phyloP scores from a whole-genome alignment of 2,113 vertebrate genomes.

The Illadopsis cleaveri region DNA sequence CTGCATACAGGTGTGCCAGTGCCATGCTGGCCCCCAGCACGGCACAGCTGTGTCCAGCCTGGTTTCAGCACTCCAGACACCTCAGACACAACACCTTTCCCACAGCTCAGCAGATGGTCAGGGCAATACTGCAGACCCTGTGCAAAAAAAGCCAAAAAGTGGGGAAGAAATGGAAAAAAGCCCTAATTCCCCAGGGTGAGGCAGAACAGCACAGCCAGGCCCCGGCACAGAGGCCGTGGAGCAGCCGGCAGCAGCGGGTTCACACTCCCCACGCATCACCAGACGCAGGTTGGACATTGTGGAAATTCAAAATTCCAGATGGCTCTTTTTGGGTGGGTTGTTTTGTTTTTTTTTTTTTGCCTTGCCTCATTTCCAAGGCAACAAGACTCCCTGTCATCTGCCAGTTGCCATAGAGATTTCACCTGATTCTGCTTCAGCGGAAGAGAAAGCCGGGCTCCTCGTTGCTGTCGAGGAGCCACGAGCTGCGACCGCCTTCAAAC shows the following conservation, averaged over 20 bases:
- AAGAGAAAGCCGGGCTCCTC: constrained; percentile 39
- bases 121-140: neutral
- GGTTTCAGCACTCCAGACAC: neutral
- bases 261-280: neutral
- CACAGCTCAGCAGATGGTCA: neutral
- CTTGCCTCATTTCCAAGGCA: constrained; percentile 73
- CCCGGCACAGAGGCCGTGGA: accelerated
- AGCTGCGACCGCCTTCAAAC: neutral
- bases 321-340: constrained; percentile 23
- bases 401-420: constrained; percentile 76
- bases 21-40: accelerated
- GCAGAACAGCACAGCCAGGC: neutral
- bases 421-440: constrained; percentile 67
- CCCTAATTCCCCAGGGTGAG: neutral
- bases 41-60: neutral
- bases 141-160: neutral
- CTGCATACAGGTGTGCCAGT: neutral
- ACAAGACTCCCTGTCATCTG: constrained; percentile 71
- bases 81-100: neutral
- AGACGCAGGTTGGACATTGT: constrained; percentile 11
- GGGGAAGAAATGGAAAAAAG: neutral
- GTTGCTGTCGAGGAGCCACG: neutral
- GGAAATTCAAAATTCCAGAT: constrained; percentile 58
- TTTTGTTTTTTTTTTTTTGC: constrained; percentile 47
- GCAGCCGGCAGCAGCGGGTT: neutral